Base-by-base conservation (phyloP, 2,888 invertebrate genomes). In the Papilio gigon region DNA sequence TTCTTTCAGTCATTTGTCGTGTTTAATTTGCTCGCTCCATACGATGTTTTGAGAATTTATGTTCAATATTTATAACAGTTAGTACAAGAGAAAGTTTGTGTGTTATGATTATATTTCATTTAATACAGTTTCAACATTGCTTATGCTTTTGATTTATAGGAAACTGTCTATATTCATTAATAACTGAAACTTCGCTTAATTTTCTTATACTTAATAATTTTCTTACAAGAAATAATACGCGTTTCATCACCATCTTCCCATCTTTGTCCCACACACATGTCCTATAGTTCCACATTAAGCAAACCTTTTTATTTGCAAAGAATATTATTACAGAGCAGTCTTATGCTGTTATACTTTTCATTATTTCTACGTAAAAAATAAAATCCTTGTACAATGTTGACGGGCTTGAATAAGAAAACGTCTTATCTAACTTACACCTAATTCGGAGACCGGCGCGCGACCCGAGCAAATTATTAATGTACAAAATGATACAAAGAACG, bases 291-390 rank as follows among this genome's bases (percentile, higher is more conserved):
- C 70, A 73, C 71, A 72, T 69, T 74, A 75, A 73, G 75, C 74
- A 75, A 12, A 50, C 17, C 11, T 74, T 71, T 75, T 79, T 73
- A 77, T 75, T 77, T 75, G 75, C 77, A 80, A 79, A 80, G 80
- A 58, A 63, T 59, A 35, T 4, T 60, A 81, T 78, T 78, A 84
- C 81, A 79, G 78, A 74, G 70, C 1, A 75, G 76, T 81, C 80
- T 84, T 82, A 81, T 80, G 78, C 76, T 80, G 77, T 79, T 81
- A 84, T 80, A 83, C 84, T 84, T 87, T 84, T 84, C 77, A 89
- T 89, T 88, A 86, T 80, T 83, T 81, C 78, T 86, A 87, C 86
- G 88, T 87, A 89, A 86, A 88, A 87, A 87, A 86, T 87, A 88
- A 88, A 87, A 85, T 82, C 84, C 83, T 77, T 76, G 80, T 81